Evolutionary conservation across 2,888 invertebrate genomes (phyloP), one percentile per base, ranked within the genome.

Genomic region (Lasioglossum marginatum): DNA sequence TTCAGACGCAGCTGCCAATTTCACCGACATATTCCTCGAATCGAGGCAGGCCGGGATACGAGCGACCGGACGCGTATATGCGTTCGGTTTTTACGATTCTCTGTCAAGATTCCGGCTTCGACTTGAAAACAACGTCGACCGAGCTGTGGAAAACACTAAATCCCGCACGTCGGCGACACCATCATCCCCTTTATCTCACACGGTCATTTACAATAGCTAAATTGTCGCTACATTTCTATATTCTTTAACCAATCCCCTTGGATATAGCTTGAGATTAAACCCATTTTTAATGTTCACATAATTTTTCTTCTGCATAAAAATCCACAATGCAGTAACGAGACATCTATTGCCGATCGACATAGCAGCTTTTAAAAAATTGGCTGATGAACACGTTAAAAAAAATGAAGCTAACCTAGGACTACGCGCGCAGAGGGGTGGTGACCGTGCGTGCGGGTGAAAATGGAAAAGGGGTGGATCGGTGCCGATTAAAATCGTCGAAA

Each of bases 1-100:
- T 37, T 43, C 52, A 40, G 75, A 72, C 71, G 37, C 79, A 74
- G 60, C 63, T 73, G 72, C 52, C 72, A 66, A 72, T 78, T 66
- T 66, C 63, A 60, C 43, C 72, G 68, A 74, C 68, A 68, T 70
- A 76, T 76, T 75, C 66, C 34, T 52, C 63, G 68, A 23, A 37
- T 37, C 37, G 75, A n/a, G n/a, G 16, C 31, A 10, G 16, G 4
- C 10, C 34, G n/a, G 48, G 14, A 40, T 52, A 52, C 66, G 31
- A 68, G 14, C n/a, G 8, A n/a, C 57, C n/a, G 14, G 37, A 31
- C n/a, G 37, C 14, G 27, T 70, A 45, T 66, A 19, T 12, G 68
- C 37, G 70, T 70, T 40, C 40, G n/a, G 14, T 70, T 70, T 70
- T 70, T 70, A 34, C 34, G 34, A 34, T 68, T 34, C 66, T 37